Base-by-base conservation (phyloP, 2,113 vertebrate genomes). In the Taxidea taxus region DNA sequence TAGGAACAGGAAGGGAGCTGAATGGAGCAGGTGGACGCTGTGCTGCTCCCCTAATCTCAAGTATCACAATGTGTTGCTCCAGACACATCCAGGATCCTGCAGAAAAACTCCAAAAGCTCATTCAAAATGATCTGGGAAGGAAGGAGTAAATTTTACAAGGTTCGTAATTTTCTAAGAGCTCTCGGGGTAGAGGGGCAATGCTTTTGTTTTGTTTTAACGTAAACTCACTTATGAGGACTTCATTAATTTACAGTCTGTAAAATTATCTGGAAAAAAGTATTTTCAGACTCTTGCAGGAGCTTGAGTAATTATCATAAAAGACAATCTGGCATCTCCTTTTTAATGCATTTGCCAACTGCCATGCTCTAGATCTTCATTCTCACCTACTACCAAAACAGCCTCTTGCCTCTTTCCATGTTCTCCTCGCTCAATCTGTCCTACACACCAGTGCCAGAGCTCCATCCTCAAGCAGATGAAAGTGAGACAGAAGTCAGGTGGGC, bases 21-120 rank as follows among this genome's bases (percentile, higher is more conserved):
- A 15, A 0, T 11, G 10, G 4, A 42, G 1, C 5, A 58, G 0
- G 0, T 39, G 6, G 16, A 42, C 29, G 3, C 20, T 18, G 2
- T 47, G n/a, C 14, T 47, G 18, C 13, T 51, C 13, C 39, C 34
- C 68, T 54, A 25, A 90, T 58, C 11, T 74, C 1, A 1, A 23
- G 1, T 66, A 6, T 66, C n/a, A 42, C 20, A 47, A 80, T 64
- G 7, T 25, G 10, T 16, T 42, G 18, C 15, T 54, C 23, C 20
- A 86, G 25, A 9, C 13, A 31, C 4, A 34, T 15, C 29, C 20
- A 27, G 1, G 10, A 29, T 44, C 3, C 29, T 18, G 34, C 13
- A 7, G 4, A 12, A 37, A 47, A 72, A 58, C 0, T 25, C 3
- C 13, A 20, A 62, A 68, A n/a, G 1, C 10, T 62, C 18, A 68